Evolutionary conservation across 2,888 invertebrate species (phyloP), one percentile per base, ranked within the genome.

Genomic region (Mellilla xanthometata): DNA sequence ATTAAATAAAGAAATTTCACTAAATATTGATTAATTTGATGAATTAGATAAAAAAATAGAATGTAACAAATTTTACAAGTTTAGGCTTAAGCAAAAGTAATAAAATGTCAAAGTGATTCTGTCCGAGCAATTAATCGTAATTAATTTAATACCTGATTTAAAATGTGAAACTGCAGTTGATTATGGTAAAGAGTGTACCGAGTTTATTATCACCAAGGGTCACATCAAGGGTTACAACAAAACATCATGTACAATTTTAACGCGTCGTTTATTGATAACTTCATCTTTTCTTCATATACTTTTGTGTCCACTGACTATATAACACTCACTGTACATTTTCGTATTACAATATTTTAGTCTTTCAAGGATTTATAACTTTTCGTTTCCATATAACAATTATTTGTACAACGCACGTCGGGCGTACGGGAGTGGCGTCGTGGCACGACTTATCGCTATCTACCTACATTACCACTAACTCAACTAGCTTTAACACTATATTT

Each of bases 231-330:
- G 53, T 60, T 60, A 64, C 68, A 86, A 83, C 83, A 84, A 86
- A 87, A 87, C 81, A 86, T 72, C 80, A 78, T 54, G 60, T 80
- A 79, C 77, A 80, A 80, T 84, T 85, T 87, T 83, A 87, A 86
- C 86, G 81, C 81, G 80, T 84, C 79, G 81, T 87, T 88, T 88
- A 87, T 86, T 87, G 76, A 87, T 87, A 89, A 89, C 87, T 88
- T 88, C 81, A 85, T 84, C 72, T 85, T 77, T 76, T 81, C 72
- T 80, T 84, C 84, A 83, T 90, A 90, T 89, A 89, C 72, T 81
- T 87, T 88, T 88, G 87, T 87, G 87, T 88, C 88, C 89, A 90
- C 86, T 89, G 90, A 89, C 88, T 90, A 90, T 86, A 85, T 88
- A 89, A 90, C 89, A 90, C 88, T 88, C 89, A 89, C 90, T 90